These are phyloP conservation scores for Crax fasciolata DNA, from an alignment of 2,797 vertebrate genomes.

Conservation along the genomic window DNA sequence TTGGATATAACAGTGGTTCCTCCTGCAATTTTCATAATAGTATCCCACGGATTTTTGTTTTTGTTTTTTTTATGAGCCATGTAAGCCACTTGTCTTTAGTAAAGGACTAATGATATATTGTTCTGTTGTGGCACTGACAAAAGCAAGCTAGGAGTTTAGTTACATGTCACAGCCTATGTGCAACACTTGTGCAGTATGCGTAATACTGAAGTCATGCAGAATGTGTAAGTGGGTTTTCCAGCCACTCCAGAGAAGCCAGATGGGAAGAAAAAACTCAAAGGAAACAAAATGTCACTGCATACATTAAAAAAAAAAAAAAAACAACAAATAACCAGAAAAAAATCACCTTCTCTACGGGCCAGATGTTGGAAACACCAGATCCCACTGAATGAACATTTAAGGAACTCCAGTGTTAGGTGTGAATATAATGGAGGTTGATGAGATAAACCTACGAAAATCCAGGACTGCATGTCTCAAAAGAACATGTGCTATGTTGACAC, in stretches of 20 bases:
- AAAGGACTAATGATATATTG: neutral
- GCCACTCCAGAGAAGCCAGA: neutral
- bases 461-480: neutral
- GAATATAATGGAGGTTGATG: neutral
- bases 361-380: neutral
- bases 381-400: neutral
- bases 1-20: neutral
- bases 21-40: neutral
- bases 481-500: neutral
- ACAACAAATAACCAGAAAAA: neutral
- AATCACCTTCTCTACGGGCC: neutral
- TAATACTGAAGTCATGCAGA: neutral
- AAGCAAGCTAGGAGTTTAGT: neutral
- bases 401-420: neutral
- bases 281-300: neutral
- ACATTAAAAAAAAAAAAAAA: neutral
- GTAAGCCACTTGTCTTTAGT: neutral
- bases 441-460: neutral
- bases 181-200: neutral
- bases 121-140: neutral
- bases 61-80: neutral
- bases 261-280: neutral
- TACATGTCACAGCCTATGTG: neutral
- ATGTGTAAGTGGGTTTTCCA: accelerated
- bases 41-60: neutral